Evolutionary conservation across 92 coral and sea anemone genomes (phyloP), one percentile per base, ranked within the genome.

Genomic region (Paramuricea clavata): DNA sequence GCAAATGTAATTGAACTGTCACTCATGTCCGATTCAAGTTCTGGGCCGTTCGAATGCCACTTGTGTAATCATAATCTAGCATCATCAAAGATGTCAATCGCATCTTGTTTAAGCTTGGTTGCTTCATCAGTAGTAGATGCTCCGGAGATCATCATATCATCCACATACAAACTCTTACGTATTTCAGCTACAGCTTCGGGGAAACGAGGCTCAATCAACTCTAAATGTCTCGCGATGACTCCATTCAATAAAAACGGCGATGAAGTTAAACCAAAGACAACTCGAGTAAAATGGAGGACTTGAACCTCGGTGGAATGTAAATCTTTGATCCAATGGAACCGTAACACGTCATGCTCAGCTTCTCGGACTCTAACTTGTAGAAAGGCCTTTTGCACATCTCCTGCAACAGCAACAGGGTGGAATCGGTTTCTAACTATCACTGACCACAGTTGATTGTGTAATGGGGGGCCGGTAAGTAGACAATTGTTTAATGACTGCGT

Each of bases 231-330:
- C 57, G 49, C 60, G 52, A 85, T 85, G n/a, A 85, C 88, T 59
- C 88, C 88, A 39, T 85, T 85, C 44, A 85, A 56, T 19, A 85
- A 83, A 49, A 85, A 85, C 4, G 73, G 88, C 41, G 88, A 85
- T 12, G 87, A 54, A 17, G 85, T 36, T 30, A 81, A 33, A 22
- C 87, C 87, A 44, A 82, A 82, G 27, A 82, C 80, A 22, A 69
- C 87, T 44, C 87, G 39, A 26, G 87, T 82, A 30, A 82, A 82
- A 42, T 81, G 88, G 54, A 85, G 88, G 10, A 69, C 67, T 73
- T 73, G 57, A 21, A 85, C 60, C 57, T 85, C 68, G 44, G 56
- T 74, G 12, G 80, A 64, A 13, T 34, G 33, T 7, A 73, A 28
- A 44, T 67, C 81, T 30, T 12, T 41, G 26, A 73, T 50, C 88